Evolutionary conservation across 2,888 invertebrate species (phyloP), one percentile per base, ranked within the genome.

Genomic region (Drosophila neonasuta): DNA sequence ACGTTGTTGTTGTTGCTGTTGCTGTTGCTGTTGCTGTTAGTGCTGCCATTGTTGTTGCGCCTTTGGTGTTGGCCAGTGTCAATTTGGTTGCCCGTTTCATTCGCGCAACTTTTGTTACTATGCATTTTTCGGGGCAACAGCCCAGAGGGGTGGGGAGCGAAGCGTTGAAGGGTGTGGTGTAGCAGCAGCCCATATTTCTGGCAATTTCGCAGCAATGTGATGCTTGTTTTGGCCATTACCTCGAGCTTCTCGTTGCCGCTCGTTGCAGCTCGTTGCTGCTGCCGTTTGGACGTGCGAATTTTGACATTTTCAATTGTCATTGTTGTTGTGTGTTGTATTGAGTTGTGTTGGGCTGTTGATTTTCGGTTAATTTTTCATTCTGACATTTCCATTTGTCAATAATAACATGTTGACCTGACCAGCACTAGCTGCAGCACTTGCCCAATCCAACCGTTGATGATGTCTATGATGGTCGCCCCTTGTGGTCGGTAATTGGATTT

Each of bases 311-410:
- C 85, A 78, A 81, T 83, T 85, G 82, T 82, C 82, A 78, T 30
- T 57, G 48, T 46, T 68, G 49, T 17, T 49, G 59, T 49, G 59
- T 36, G 36, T 36, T 36, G 36, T 44, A 59, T 44, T 62, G 62
- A 54, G 69, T 44, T 64, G 64, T 56, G 70, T 52, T 65, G 67
- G 52, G 57, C 67, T 75, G 72, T 77, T 80, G 79, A 75, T 87
- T 81, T 77, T 72, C 68, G 71, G 80, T 78, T 87, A 86, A 87
- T 87, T 81, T 83, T 87, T 87, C 83, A 85, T 87, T 80, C 76
- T 83, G 87, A 86, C 85, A 87, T 83, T 85, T 85, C 68, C 81
- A 87, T 87, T 87, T 87, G 85, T 87, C 87, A 86, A 85, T 80
- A 81, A 78, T 75, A 83, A 74, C 81, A 74, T 74, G 80, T 78